Evolutionary conservation across 2,113 vertebrate species (phyloP).

Genomic region (Sebastes fasciatus): DNA sequence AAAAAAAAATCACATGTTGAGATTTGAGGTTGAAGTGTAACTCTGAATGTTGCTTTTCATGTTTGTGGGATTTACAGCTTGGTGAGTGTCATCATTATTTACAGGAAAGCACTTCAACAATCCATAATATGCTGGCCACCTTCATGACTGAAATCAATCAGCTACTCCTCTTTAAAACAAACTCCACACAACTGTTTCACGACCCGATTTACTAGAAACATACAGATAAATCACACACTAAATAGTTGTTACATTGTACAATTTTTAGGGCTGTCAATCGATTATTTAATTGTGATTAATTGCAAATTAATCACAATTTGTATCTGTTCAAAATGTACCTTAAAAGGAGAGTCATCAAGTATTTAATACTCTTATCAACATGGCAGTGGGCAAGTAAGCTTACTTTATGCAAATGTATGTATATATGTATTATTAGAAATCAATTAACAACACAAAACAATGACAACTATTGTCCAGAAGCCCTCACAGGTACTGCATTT

Average conservation of each 20-base stretch:
- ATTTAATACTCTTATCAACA: no score
- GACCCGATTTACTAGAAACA: not conserved
- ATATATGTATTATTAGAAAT: no score
- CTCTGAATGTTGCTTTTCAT: not conserved
- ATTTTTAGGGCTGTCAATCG: not conserved
- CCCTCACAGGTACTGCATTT: no score
- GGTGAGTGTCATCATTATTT: conserved; percentile 14
- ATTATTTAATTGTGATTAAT: no score
- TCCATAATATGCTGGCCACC: not conserved
- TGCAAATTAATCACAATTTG: no score
- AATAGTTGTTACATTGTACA: not conserved
- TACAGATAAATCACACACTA: not conserved
- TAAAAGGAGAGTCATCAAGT: no score
- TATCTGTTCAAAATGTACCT: no score
- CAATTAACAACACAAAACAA: no score
- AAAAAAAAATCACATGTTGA: not conserved
- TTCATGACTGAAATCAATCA: not conserved
- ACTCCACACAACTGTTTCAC: not conserved
- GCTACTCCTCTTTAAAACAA: not conserved
- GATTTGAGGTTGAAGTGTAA: conserved; percentile 5
- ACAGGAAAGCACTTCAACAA: conserved; percentile 27
- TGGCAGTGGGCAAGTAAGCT: no score
- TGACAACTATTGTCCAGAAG: no score
- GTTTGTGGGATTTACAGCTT: conserved; percentile 22
- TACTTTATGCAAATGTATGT: no score